Evolutionary conservation across 2,888 invertebrate genomes (phyloP), one percentile per base, ranked within the genome.

Genomic region (Plagodis pulveraria): DNA sequence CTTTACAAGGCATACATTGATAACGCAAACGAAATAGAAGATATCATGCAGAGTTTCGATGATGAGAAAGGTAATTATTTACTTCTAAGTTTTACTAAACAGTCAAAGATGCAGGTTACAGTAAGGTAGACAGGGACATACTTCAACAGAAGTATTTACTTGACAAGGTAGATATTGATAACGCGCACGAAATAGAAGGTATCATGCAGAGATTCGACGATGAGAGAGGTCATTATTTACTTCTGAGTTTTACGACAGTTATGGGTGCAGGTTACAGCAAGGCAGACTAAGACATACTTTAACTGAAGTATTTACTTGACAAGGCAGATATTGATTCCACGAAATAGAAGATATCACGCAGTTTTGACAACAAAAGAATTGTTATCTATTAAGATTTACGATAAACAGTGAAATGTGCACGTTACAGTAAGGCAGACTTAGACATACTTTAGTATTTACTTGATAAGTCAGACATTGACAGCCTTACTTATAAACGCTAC

Each of bases 1-100:
- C 91, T 96, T 79, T 95, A 95, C 76, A 96, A 96, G 83, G 94
- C 96, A 56, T 96, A 96, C 74, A 95, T 96, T 83, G 93, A 93
- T 6, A 96, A 96, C 80, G 95, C 96, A 48, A 96, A 96, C 63
- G 94, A 95, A 70, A 92, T 96, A 7, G 96, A 96, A 65, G 94
- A 94, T 66, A 83, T 96, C 76, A 93, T 93, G n/a, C 94, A 94
- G 56, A 86, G 94, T 65, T 95, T 95, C 77, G 95, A 95, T 68
- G 90, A 89, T 63, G 96, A 96, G 81, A 89, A 95, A 86, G 96
- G 96, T 96, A 42, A 40, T 40, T 40, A 10, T 40, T 22, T n/a
- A 22, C 1, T 22, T 22, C 22, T 22, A 22, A 22, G 22, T 22
- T 22, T 22, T 22, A 22, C 22, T 1, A 22, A 22, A 22, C 22